These are phyloP conservation scores for Siniperca knerii DNA, from an alignment of 2,113 vertebrate species.

Conservation along the genomic window DNA sequence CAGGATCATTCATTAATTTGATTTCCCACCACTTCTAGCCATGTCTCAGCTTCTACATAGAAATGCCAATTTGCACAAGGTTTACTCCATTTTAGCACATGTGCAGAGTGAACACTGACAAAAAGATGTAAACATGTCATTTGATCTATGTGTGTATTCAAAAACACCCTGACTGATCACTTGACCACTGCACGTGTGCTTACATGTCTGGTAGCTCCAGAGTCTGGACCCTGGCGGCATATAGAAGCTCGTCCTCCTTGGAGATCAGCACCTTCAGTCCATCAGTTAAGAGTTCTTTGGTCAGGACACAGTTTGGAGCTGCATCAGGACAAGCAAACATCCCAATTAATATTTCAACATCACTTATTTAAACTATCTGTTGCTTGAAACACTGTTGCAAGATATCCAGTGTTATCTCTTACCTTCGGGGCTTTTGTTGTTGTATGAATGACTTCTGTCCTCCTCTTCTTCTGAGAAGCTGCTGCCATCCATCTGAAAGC, in stretches of 20 bases:
- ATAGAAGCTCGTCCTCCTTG: slow-evolving; percentile 95
- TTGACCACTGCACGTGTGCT: slow-evolving; percentile 57
- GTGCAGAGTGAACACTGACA: neutral
- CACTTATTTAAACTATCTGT: neutral
- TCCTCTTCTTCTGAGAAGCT: slow-evolving; percentile 94
- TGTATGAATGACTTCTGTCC: slow-evolving; percentile 57
- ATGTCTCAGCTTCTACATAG: neutral
- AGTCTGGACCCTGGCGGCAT: slow-evolving; percentile 91
- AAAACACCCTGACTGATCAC: neutral
- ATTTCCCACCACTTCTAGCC: neutral
- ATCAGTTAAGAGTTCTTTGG: slow-evolving; percentile 91
- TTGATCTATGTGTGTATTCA: neutral
- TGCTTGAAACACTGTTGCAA: neutral
- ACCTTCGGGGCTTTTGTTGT: slow-evolving; percentile 73
- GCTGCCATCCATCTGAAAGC: slow-evolving; percentile 92
- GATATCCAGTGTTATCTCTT: neutral
- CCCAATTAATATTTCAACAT: slow-evolving; percentile 12
- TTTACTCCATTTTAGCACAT: neutral
- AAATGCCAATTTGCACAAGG: neutral
- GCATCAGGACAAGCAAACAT: slow-evolving; percentile 22
- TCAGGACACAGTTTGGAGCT: slow-evolving; percentile 89
- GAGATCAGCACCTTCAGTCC: slow-evolving; percentile 94
- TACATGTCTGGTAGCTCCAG: slow-evolving; percentile 94
- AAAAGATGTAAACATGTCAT: neutral
- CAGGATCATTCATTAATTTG: neutral